Conservation (phyloP, 2,888 invertebrate genomes). For the Herminia tarsipennalis region DNA sequence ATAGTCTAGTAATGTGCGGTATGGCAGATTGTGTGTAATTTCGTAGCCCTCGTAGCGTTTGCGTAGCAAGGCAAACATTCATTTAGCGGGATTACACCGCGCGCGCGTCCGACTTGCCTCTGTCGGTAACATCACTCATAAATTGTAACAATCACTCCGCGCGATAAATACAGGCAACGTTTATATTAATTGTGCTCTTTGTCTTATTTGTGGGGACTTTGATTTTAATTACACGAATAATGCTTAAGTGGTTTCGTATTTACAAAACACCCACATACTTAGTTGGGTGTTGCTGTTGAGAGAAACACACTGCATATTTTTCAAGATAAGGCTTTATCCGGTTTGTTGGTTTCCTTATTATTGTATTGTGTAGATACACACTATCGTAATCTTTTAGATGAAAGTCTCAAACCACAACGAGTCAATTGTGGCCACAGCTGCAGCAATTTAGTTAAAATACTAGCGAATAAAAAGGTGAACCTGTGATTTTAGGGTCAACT, state of each 20-base stretch:
- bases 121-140: conserved; percentile 10
- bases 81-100: conserved; percentile 28
- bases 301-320: too few species aligned
- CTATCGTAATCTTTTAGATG: too few species aligned
- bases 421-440: too few species aligned
- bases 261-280: neutral
- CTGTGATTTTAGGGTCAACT: too few species aligned
- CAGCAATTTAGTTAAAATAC: too few species aligned
- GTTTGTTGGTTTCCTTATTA: too few species aligned
- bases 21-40: conserved; percentile 2
- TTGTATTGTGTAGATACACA: too few species aligned
- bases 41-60: conserved; percentile 8
- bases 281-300: too few species aligned
- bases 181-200: conserved; percentile 12
- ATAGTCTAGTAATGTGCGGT: neutral
- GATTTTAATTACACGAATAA: conserved; percentile 6
- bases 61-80: conserved; percentile 29
- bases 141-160: conserved; percentile 8
- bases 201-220: conserved; percentile 2
- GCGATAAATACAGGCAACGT: conserved; percentile 11
- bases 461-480: too few species aligned
- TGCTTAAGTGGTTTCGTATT: neutral
- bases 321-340: too few species aligned
- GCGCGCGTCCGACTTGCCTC: conserved; percentile 5
- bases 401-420: too few species aligned